phyloP scores from a whole-genome alignment of 2,888 invertebrate genomes.

The Myopa tessellatipennis region DNA sequence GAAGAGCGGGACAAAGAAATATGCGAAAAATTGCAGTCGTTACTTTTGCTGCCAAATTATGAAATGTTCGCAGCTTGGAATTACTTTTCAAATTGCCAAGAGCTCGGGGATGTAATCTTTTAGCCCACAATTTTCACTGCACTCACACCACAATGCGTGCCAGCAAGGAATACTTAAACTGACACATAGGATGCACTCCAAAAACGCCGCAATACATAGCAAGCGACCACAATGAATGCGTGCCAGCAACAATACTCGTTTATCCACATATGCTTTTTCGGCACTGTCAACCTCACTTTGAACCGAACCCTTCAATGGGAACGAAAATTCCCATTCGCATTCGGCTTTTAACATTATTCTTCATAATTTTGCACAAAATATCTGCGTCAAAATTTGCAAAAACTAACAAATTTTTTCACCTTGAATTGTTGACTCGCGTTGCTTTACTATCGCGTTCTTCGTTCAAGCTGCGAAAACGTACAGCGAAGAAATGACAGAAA shows the following conservation, averaged over 20 bases:
- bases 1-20: slow-evolving; percentile 16
- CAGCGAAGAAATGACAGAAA: not conserved
- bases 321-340: not conserved
- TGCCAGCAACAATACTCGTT: too few species aligned
- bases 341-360: slow-evolving; percentile 6
- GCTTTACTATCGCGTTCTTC: slow-evolving; percentile 44
- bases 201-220: too few species aligned
- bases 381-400: slow-evolving; percentile 16
- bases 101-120: not conserved
- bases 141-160: not conserved
- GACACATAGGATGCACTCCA: too few species aligned
- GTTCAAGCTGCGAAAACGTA: slow-evolving; percentile 48
- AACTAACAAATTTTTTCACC: slow-evolving; percentile 46
- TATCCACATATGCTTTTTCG: not conserved
- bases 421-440: slow-evolving; percentile 49
- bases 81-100: not conserved
- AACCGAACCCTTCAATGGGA: too few species aligned
- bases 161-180: too few species aligned
- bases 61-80: slow-evolving; percentile 27
- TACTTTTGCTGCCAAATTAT: slow-evolving; percentile 20
- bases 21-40: slow-evolving; percentile 9
- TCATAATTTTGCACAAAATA: slow-evolving; percentile 18
- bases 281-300: not conserved
- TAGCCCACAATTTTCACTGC: slow-evolving; percentile 24
- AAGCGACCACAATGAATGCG: too few species aligned